A percentile compares a stretch with the other conserved stretches of the same genome.
Conservation (phyloP, 2,888 invertebrate species). For the Sphaerophoria rueppellii region DNA sequence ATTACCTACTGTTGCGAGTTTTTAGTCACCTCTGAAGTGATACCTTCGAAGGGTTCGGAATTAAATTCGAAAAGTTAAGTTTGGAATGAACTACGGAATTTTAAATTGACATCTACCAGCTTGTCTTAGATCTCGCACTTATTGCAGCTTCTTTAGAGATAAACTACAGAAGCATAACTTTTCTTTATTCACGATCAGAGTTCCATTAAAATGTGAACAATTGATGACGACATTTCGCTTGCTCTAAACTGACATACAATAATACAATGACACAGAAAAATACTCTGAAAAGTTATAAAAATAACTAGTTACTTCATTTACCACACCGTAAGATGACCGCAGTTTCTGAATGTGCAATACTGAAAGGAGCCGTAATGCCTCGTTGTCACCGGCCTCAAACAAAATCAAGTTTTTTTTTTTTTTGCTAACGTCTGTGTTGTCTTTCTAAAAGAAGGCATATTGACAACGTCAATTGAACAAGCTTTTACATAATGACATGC, state of each 20-base stretch:
- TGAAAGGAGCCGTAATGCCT: not conserved
- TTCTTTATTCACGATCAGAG: too few relatives aligned
- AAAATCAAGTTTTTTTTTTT: not conserved
- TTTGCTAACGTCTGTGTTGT: not conserved
- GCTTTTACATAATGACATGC: constrained; percentile 55
- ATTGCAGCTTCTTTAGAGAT: too few relatives aligned
- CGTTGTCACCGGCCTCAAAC: not conserved
- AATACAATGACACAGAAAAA: not conserved
- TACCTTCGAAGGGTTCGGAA: too few relatives aligned
- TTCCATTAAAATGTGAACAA: not conserved
- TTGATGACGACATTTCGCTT: constrained; percentile 33
- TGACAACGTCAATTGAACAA: constrained; percentile 33
- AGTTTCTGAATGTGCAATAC: constrained; percentile 28
- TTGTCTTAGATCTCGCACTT: too few relatives aligned
- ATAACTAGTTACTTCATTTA: not conserved
- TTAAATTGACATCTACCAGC: too few relatives aligned
- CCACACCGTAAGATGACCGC: not conserved
- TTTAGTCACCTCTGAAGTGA: not conserved
- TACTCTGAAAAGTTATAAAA: not conserved
- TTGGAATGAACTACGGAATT: too few relatives aligned
- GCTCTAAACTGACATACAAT: constrained; percentile 27
- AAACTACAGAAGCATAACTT: too few relatives aligned
- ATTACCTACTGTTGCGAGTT: not conserved
- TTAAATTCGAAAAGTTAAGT: too few relatives aligned
- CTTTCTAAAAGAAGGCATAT: constrained; percentile 54